These are phyloP conservation scores for Salvelinus fontinalis DNA, from an alignment of 2,113 vertebrate species.

Conservation along the genomic window DNA sequence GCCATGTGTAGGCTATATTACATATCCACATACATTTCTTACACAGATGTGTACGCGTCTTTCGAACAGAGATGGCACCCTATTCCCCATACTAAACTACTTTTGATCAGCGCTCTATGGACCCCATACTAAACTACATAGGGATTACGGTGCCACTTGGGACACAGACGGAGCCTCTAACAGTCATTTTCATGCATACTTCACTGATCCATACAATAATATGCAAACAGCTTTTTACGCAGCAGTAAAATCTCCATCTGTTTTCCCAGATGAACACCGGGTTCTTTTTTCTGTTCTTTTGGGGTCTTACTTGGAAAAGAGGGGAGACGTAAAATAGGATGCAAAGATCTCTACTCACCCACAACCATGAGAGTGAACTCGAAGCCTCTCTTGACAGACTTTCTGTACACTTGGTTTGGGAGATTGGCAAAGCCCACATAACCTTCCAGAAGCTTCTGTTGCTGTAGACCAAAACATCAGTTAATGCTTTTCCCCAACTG, in stretches of 20 bases:
- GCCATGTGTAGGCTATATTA: neutral
- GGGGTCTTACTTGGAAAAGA: neutral
- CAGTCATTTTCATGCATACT: neutral
- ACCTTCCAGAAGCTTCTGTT: slow-evolving; percentile 96
- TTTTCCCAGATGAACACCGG: neutral
- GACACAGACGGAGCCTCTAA: neutral
- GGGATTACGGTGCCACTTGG: no score
- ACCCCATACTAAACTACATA: no score
- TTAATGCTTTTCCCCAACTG: slow-evolving; percentile 1
- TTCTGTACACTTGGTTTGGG: slow-evolving; percentile 95
- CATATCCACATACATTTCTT: neutral
- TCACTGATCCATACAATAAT: neutral
- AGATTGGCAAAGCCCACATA: slow-evolving; percentile 96
- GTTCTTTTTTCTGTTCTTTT: neutral
- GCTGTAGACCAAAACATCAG: slow-evolving; percentile 71
- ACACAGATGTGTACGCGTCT: neutral
- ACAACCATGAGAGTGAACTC: slow-evolving; percentile 98
- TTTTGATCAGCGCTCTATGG: no score
- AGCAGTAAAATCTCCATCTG: neutral
- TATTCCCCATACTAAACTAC: no score
- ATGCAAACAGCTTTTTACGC: neutral
- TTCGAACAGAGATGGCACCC: neutral
- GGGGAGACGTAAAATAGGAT: neutral
- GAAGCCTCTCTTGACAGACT: slow-evolving; percentile 94
- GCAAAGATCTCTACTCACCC: slow-evolving; percentile 74